Percentiles rank a stretch among this genome's conserved stretches.
phyloP scores from a whole-genome alignment of 2,888 invertebrate species.

The Ferrisia virgata region DNA sequence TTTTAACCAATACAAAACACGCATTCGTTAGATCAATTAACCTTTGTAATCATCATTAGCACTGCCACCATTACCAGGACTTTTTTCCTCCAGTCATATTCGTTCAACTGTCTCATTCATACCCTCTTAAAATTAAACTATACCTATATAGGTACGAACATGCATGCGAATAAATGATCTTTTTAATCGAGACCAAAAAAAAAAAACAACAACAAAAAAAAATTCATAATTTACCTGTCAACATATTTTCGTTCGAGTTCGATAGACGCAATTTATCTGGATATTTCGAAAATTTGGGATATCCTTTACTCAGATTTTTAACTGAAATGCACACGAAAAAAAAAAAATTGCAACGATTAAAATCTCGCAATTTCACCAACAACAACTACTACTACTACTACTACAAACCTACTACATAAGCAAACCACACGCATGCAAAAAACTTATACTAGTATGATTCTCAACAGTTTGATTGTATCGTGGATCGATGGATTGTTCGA shows the following conservation, averaged over 20 bases:
- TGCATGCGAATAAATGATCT: not conserved
- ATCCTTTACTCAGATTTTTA: conserved; percentile 15
- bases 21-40: not conserved
- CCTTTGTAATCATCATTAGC: not conserved
- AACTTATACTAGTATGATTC: not conserved
- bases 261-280: not conserved
- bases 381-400: not conserved
- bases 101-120: not conserved
- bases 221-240: not conserved
- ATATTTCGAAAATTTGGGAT: not conserved
- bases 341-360: not conserved
- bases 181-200: not conserved
- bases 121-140: not conserved
- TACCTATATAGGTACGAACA: not conserved
- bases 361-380: not conserved
- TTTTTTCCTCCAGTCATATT: too few relatives aligned
- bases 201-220: not conserved
- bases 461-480: not conserved
- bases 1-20: not conserved
- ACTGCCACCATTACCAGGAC: not conserved
- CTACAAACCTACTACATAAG: not conserved
- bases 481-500: not conserved
- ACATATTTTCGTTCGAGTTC: conserved; percentile 16
- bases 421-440: not conserved
- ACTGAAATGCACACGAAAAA: not conserved